Conservation (phyloP, 2,888 invertebrate species). For the Drosophila helvetica region DNA sequence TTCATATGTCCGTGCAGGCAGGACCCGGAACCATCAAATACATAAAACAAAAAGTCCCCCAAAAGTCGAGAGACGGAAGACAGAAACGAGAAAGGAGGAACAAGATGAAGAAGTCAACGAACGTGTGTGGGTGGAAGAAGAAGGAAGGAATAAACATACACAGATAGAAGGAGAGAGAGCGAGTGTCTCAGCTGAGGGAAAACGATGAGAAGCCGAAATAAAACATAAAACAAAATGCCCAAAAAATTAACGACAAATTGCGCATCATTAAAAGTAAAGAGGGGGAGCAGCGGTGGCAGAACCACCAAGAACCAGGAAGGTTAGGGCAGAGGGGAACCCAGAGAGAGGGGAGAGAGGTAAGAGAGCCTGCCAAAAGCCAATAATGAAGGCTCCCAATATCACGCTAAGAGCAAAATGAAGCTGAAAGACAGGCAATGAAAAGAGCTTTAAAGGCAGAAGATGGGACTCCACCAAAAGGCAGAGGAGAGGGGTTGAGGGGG, state of each 20-base stretch:
- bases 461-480: neutral
- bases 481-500: neutral
- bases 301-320: neutral
- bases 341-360: constrained; percentile 14
- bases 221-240: constrained; percentile 68
- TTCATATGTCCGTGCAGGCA: constrained; percentile 12
- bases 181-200: constrained; percentile 3
- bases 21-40: constrained; percentile 54
- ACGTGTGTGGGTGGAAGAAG: constrained; percentile 1
- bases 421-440: constrained; percentile 36
- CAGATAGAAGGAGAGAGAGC: neutral
- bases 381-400: constrained; percentile 54
- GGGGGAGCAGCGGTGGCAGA: constrained; percentile 4
- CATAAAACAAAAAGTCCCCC: constrained; percentile 65
- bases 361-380: constrained; percentile 54
- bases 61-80: constrained; percentile 49
- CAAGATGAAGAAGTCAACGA: constrained; percentile 34
- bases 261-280: constrained; percentile 72
- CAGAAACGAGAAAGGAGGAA: constrained; percentile 40
- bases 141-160: constrained; percentile 3
- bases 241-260: constrained; percentile 79
- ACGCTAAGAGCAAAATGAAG: constrained; percentile 28
- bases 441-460: constrained; percentile 18
- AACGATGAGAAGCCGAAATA: constrained; percentile 51
- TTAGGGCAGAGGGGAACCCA: neutral